Base-by-base conservation (phyloP, 2,113 vertebrate genomes). In the Dicerorhinus sumatrensis region DNA sequence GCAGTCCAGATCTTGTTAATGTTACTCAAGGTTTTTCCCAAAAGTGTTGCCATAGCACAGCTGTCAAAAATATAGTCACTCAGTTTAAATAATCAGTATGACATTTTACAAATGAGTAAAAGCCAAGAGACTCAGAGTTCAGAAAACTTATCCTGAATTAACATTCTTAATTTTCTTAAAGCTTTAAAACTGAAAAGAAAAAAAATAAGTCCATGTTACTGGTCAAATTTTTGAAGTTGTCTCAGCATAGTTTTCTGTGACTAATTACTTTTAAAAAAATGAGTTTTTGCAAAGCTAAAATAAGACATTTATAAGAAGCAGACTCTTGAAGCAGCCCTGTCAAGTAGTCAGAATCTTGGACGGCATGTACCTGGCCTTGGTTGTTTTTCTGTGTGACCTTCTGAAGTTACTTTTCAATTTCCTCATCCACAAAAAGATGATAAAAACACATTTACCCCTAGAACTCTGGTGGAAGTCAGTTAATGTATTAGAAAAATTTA, bases 121-220 rank as follows among this genome's bases (percentile, higher is more conserved):
- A 89, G 92, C 86, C 86, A 95, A 93, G 27, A 95, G 46, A 56
- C 48, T 92, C 72, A 67, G 76, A 87, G 39, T 94, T 96, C 72
- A 67, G 91, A 94, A 96, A 95, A 86, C 11, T 39, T 94, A 94
- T n/a, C 77, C 92, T 95, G 77, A 93, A 91, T 94, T 95, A 96
- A 96, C 62, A 93, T 80, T 91, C 69, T 94, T 95, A 76, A 82
- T 79, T 97, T 96, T 89, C 87, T 93, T 63, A 89, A 93, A 29
- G 18, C 18, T 84, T 97, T 85, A 86, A 89, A 91, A 91, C 27
- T 60, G 65, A 92, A 94, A 80, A 65, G 29, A 20, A 51, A 83
- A 60, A 83, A 60, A 77, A 95, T n/a, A 82, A 56, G 3, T 46
- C 65, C n/a, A 46, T 8, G 0, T 69, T 89, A 62, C 67, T 51